A percentile compares a stretch with the other conserved stretches of the same genome.
phyloP scores from a whole-genome alignment of 2,113 vertebrate species.

The Hylia prasina region DNA sequence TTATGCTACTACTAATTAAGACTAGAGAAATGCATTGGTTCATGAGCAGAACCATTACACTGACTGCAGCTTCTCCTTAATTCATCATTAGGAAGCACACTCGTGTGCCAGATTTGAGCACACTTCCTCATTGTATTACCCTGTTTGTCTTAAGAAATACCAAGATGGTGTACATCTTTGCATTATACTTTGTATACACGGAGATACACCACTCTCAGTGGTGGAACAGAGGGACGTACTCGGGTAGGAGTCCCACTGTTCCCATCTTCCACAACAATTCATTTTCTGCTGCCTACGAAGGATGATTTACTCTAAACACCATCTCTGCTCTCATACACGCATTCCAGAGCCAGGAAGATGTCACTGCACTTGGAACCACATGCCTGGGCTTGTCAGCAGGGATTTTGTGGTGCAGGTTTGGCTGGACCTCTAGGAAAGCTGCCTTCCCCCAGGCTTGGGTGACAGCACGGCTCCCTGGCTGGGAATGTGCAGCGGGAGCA shows the following conservation, averaged over 20 bases:
- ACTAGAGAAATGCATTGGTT: neutral
- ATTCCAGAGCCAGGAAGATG: neutral
- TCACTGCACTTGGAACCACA: rapidly evolving
- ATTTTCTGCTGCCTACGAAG: rapidly evolving
- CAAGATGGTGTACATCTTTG: neutral
- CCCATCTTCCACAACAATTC: neutral
- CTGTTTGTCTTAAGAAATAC: neutral
- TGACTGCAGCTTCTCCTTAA: neutral
- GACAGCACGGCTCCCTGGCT: rapidly evolving
- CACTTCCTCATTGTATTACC: neutral
- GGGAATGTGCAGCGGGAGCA: neutral
- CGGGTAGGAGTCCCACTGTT: rapidly evolving
- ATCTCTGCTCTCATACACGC: rapidly evolving
- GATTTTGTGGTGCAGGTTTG: neutral
- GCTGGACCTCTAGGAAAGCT: neutral
- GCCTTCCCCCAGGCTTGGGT: rapidly evolving
- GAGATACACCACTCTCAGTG: neutral
- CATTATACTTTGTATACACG: neutral
- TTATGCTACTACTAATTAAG: neutral
- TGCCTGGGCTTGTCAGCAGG: neutral
- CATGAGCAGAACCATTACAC: too few relatives aligned
- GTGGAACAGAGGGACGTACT: neutral
- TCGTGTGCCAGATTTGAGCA: neutral
- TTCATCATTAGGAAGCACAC: neutral
- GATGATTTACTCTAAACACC: neutral